Conservation (phyloP, 2,113 vertebrate genomes). For the Platichthys flesus region DNA sequence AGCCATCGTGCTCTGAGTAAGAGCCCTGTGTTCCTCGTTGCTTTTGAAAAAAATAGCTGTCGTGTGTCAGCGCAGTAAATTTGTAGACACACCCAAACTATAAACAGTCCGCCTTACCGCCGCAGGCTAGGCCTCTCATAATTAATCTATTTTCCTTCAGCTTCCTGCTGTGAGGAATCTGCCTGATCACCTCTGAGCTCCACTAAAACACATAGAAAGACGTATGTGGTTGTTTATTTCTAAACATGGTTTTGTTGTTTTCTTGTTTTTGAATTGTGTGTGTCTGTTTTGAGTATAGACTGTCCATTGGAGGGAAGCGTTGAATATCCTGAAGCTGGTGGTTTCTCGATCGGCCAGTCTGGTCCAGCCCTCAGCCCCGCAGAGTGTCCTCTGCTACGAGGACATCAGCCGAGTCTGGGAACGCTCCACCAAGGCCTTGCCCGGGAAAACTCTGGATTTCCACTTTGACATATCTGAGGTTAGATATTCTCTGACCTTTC, state of each 20-base stretch:
- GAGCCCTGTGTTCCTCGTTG: constrained; percentile 34
- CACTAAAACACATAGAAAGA: constrained; percentile 63
- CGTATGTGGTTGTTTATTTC: constrained; percentile 8
- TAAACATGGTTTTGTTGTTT: constrained; percentile 16
- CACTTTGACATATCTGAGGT: constrained; percentile 97
- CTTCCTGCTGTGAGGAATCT: constrained; percentile 17
- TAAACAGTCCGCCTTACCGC: constrained; percentile 77
- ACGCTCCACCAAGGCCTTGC: constrained; percentile 91
- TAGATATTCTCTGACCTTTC: constrained; percentile 28
- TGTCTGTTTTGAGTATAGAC: constrained; percentile 79
- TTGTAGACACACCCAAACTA: constrained; percentile 79
- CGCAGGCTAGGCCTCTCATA: constrained; percentile 50
- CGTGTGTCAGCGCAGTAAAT: constrained; percentile 69
- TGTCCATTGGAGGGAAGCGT: constrained; percentile 91
- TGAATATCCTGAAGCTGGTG: constrained; percentile 92
- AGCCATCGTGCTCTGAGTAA: constrained; percentile 9
- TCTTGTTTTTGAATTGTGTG: constrained; percentile 20
- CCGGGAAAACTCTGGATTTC: constrained; percentile 94
- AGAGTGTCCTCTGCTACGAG: constrained; percentile 87
- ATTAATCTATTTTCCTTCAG: constrained; percentile 36
- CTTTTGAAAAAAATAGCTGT: constrained; percentile 19
- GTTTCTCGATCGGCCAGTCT: constrained; percentile 93
- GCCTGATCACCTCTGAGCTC: constrained; percentile 37
- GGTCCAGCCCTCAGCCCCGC: constrained; percentile 87
- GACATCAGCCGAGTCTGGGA: constrained; percentile 91